A percentile compares a stretch with the other conserved stretches of the same genome.
Conservation (phyloP, 2,888 invertebrate species). For the Ichneumoninae sp. region DNA sequence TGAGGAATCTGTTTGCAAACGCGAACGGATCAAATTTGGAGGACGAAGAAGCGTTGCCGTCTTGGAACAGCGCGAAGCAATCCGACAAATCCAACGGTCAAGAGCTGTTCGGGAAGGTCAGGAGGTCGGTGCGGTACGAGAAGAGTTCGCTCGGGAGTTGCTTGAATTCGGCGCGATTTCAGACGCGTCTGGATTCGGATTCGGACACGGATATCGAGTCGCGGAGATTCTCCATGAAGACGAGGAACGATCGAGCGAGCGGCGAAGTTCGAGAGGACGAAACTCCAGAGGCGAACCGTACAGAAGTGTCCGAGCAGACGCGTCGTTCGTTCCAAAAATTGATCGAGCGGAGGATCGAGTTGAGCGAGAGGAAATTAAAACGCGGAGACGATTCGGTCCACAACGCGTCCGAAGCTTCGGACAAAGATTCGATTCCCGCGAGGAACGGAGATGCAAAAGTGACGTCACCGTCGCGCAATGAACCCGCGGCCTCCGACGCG, state of each 20-base stretch:
- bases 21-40: neutral
- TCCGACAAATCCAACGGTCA: neutral
- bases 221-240: neutral
- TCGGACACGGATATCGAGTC: slow-evolving; percentile 17
- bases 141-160: neutral
- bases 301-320: neutral
- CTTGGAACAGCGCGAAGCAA: neutral
- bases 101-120: neutral
- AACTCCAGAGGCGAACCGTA: neutral
- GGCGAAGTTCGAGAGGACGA: neutral
- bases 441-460: neutral
- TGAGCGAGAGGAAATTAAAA: neutral
- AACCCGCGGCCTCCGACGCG: neutral
- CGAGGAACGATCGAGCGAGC: neutral
- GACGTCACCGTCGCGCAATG: neutral
- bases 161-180: slow-evolving; percentile 6
- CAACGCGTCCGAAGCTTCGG: neutral
- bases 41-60: neutral
- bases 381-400: neutral
- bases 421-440: neutral
- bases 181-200: slow-evolving; percentile 20
- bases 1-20: neutral
- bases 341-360: neutral
- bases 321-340: neutral
- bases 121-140: neutral